phyloP scores from a whole-genome alignment of 1,140 invertebrate genomes.

The Nebria ingens region DNA sequence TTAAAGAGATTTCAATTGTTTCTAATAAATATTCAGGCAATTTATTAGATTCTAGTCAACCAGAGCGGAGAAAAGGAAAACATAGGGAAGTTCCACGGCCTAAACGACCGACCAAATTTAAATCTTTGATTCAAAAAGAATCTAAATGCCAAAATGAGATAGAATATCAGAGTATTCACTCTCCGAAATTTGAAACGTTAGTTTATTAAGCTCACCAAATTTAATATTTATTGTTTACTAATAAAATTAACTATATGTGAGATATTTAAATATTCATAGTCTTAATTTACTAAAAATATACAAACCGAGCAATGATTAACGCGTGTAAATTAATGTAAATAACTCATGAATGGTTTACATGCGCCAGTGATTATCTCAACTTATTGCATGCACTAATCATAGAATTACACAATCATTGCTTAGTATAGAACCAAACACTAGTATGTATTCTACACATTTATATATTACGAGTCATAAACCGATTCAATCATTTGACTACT shows the following conservation, averaged over 20 bases:
- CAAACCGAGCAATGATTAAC: no score
- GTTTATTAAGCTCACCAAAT: no score
- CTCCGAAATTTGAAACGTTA: neutral
- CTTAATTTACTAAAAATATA: no score
- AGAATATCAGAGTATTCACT: neutral
- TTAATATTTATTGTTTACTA: neutral
- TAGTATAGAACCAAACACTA: no score
- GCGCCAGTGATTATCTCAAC: no score
- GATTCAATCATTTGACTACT: no score
- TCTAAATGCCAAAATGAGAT: neutral
- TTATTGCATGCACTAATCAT: no score
- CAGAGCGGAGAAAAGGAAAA: conserved; percentile 13
- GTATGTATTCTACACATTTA: no score
- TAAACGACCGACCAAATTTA: conserved; percentile 13
- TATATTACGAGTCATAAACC: no score
- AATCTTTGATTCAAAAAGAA: conserved; percentile 12
- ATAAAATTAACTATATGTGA: neutral
- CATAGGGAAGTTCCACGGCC: conserved; percentile 13
- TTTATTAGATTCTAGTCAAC: conserved; percentile 15
- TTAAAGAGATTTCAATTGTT: neutral
- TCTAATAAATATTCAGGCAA: conserved; percentile 12
- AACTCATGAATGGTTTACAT: no score
- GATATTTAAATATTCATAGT: neutral
- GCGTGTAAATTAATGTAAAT: no score
- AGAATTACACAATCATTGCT: no score